phyloP scores from a whole-genome alignment of 2,797 vertebrate genomes.

The Ctenosaura bakeri region DNA sequence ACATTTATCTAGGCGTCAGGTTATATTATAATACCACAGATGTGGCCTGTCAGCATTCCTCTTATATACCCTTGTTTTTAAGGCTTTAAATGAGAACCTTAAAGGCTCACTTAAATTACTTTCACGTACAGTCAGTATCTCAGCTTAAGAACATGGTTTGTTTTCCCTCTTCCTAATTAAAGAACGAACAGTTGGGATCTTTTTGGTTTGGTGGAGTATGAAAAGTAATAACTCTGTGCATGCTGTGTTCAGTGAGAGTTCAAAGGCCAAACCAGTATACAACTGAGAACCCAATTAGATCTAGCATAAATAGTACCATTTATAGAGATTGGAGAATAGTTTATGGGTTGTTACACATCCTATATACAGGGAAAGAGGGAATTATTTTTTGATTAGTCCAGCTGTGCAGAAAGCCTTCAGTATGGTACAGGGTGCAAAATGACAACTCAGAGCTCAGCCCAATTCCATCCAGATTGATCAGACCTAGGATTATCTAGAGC shows the following conservation, averaged over 20 bases:
- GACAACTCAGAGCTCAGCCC: no score
- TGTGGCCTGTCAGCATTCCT: constrained; percentile 77
- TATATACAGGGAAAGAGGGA: not conserved
- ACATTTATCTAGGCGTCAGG: constrained; percentile 82
- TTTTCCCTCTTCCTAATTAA: constrained; percentile 48
- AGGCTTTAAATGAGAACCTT: constrained; percentile 58
- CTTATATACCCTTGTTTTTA: constrained; percentile 65
- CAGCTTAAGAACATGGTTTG: constrained; percentile 53
- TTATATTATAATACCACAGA: constrained; percentile 76
- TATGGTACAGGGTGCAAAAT: no score
- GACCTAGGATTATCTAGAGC: no score
- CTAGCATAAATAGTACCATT: not conserved
- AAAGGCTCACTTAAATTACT: constrained; percentile 24
- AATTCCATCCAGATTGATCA: no score
- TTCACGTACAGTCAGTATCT: constrained; percentile 52
- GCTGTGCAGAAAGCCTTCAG: no score
- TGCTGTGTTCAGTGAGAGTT: constrained; percentile 27
- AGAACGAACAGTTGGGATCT: constrained; percentile 42
- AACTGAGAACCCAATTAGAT: not conserved
- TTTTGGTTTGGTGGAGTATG: constrained; percentile 41
- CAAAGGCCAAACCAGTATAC: constrained; percentile 34
- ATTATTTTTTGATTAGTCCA: not conserved
- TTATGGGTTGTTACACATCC: no score
- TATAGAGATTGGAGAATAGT: not conserved
- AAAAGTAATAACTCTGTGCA: constrained; percentile 42